These are phyloP conservation scores for Ageneiosus marmoratus DNA, from an alignment of 2,113 vertebrate genomes.

Conservation along the genomic window DNA sequence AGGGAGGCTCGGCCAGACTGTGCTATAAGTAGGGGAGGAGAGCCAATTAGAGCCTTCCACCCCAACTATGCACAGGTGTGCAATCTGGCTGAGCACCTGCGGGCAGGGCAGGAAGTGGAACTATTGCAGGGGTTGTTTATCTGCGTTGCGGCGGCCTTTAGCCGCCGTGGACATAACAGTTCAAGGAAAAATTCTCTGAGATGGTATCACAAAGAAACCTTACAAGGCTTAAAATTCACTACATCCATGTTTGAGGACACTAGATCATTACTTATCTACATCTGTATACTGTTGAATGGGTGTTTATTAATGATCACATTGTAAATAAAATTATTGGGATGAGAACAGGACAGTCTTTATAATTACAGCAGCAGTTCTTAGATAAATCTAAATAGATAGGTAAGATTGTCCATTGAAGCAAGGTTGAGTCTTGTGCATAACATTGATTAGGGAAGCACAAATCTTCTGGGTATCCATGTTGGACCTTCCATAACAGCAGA, in stretches of 20 bases:
- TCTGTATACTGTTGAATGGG: neutral
- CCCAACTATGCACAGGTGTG: no score
- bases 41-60: no score
- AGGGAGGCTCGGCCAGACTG: no score
- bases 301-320: neutral
- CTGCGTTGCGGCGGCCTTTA: no score
- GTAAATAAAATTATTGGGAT: neutral
- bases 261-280: neutral
- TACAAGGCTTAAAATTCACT: neutral
- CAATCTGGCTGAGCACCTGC: no score
- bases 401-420: neutral
- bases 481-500: neutral
- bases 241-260: neutral
- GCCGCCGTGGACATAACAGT: no score
- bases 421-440: neutral
- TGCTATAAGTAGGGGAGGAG: no score
- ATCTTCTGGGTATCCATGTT: neutral
- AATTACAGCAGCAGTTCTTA: neutral
- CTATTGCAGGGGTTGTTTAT: no score
- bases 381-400: neutral
- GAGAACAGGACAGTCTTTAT: neutral
- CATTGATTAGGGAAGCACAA: neutral
- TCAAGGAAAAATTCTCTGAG: no score
- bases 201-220: neutral
- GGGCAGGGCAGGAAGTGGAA: no score